Evolutionary conservation across 1,140 invertebrate species (phyloP), one percentile per base, ranked within the genome.

Genomic region (Lucilia sericata): DNA sequence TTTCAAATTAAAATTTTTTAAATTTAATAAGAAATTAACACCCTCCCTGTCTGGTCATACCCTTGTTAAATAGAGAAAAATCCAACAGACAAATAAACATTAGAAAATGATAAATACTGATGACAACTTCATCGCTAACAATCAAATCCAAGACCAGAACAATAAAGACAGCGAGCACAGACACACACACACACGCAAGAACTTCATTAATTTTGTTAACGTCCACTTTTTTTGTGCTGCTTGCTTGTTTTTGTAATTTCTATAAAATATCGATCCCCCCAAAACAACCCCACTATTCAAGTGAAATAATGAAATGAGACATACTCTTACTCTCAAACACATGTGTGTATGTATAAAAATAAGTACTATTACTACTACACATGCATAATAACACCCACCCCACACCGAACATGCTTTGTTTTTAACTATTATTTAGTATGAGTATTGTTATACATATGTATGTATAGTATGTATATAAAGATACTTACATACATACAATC

Each of bases 281-380:
- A 80, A 80, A 49, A 19, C 76, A 47, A 78, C 42, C 76, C n/a
- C 76, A 42, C 75, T n/a, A 78, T 47, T n/a, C 13, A 47, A 1
- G 25, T 30, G 25, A 30, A 30, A 30, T 30, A 30, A 30, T 42
- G 42, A 42, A 42, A 42, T 42, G 42, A 42, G 30, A 78, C 34
- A 30, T 30, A 78, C 75, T 47, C 65, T 70, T 25, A 70, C n/a
- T 70, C 65, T 55, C 51, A 76, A 17, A 17, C n/a, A 42, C 42
- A 42, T 3, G 75, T 78, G 13, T 78, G 36, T 25, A 21, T 25
- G 19, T 74, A 74, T 7, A 2, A 42, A 42, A 42, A 42, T 42
- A 42, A 3, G 42, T 34, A 30, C 74, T 34, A 30, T 75, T 34
- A 17, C 34, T 75, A 34, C 30, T 78, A 42, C 10, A 78, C 21